Percentiles rank a stretch among this genome's conserved stretches.
Conservation (phyloP, 2,113 vertebrate genomes). For the Lota lota region DNA sequence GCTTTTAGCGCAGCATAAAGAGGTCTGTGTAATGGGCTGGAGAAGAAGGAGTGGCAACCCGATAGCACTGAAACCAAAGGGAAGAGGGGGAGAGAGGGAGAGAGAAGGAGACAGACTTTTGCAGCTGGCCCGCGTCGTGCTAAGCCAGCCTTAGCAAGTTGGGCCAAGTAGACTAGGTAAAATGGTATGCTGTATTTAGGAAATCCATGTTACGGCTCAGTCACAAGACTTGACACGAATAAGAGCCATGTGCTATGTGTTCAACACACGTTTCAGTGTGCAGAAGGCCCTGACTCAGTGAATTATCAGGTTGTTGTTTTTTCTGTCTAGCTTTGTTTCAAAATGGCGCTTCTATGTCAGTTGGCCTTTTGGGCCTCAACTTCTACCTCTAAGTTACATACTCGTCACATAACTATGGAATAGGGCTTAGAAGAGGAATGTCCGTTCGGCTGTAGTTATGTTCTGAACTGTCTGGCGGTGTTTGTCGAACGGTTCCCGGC, state of each 20-base stretch:
- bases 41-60: slow-evolving; percentile 72
- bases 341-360: slow-evolving; percentile 16
- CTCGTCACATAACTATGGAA: slow-evolving; percentile 4
- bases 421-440: slow-evolving; percentile 22
- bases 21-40: slow-evolving; percentile 73
- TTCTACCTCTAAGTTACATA: background rate
- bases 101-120: slow-evolving; percentile 58
- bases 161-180: slow-evolving; percentile 6
- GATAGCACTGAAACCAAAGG: slow-evolving; percentile 68
- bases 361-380: slow-evolving; percentile 7
- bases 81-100: slow-evolving; percentile 37
- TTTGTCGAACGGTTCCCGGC: slow-evolving; percentile 2
- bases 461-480: slow-evolving; percentile 15
- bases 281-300: no score
- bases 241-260: slow-evolving; percentile 21
- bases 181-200: slow-evolving; percentile 16
- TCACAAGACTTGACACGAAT: slow-evolving; percentile 47
- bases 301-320: background rate
- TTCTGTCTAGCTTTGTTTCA: slow-evolving; percentile 17
- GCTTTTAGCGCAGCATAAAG: slow-evolving; percentile 78
- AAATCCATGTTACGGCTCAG: slow-evolving; percentile 40
- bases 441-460: slow-evolving; percentile 12
- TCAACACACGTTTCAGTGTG: slow-evolving; percentile 18
- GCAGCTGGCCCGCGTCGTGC: slow-evolving; percentile 58
- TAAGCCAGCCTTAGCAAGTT: slow-evolving; percentile 4